Evolutionary conservation across 2,888 invertebrate genomes (phyloP), one percentile per base, ranked within the genome.

Genomic region (Colostygia pectinataria): DNA sequence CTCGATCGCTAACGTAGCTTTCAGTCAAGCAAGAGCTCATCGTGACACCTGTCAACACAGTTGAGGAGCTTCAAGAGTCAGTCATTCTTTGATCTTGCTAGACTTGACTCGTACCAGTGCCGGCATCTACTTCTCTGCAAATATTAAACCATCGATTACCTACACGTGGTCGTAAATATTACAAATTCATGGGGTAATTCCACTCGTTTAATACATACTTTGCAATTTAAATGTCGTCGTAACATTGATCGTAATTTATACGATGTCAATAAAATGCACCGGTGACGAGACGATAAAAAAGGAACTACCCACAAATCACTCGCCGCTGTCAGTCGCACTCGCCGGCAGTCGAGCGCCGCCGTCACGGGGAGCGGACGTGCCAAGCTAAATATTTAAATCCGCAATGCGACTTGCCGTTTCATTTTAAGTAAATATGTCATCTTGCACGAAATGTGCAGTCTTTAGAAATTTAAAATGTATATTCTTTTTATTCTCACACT

Each of bases 231-330:
- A 44, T 37, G 45, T 14, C 38, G 45, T 12, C 38, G 25, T 31
- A 20, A 37, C 27, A 29, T 58, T 44, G 55, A 48, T 55, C 46
- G 57, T 53, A 43, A 55, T 42, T 37, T 31, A 57, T 37, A 28
- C 46, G 23, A 25, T 41, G 33, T 46, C 56, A 40, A 61, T 66
- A 63, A 60, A 60, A 63, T 53, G 59, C 64, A 66, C 53, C 51
- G 53, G 64, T 31, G 47, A 18, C 38, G 38, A n/a, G n/a, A 13
- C 42, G 4, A 31, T 47, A 34, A 36, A 43, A 43, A 29, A 15
- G 18, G 32, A 29, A 34, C 39, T 33, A 39, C 20, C 36, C 48
- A 51, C 54, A 50, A 45, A 51, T 59, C 57, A 51, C 31, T 29
- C 37, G 50, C 32, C 27, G 41, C 15, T 32, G 53, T 45, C 49